Evolutionary conservation across 2,797 vertebrate species (phyloP), one percentile per base, ranked within the genome.

Genomic region (Anguilla anguilla): DNA sequence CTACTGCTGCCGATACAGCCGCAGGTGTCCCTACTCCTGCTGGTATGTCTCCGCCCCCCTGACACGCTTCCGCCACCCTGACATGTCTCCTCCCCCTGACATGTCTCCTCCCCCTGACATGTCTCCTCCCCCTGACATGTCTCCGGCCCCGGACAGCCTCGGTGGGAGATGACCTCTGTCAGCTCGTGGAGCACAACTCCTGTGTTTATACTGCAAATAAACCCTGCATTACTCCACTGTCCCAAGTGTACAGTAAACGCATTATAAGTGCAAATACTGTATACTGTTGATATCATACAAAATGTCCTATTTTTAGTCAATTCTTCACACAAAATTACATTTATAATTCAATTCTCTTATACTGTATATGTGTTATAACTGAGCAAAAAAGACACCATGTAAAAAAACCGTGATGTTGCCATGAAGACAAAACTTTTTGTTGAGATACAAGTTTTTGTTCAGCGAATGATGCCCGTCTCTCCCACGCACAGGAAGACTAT

Each of bases 1-100:
- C 91, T 99, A 98, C 94, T 99, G 98, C 93, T 99, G 99, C 91
- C 97, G 97, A 77, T 99, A 98, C 2, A 96, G 95, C 91, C 96
- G 95, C 91, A 96, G 97, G 51, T 99, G 99, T 85, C 98, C 98
- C 0, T 99, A 99, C 88, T 97, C 97, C 85, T 99, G 98, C 96
- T 98, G 98, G 98, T 99, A 94, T 90, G 98, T 39, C 59, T 61
- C 17, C 22, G 3, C 59, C 59, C 11, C 59, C 22, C 59, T 61
- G 17, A 3, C 59, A 61, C 17, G 22, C 0, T 5, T 25, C 59
- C 22, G 3, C 19, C 0, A 59, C 17, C 22, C 59, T 61, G 22
- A 19, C 22, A 61, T 61, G 17, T 17, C 59, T 19, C 59, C 88
- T 97, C 97, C 85, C 99, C 98, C 96, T 98, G 98, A 98, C 99